These are phyloP conservation scores for Isaurus tuberculatus DNA, from an alignment of 92 coral and sea anemone genomes.

Conservation along the genomic window DNA sequence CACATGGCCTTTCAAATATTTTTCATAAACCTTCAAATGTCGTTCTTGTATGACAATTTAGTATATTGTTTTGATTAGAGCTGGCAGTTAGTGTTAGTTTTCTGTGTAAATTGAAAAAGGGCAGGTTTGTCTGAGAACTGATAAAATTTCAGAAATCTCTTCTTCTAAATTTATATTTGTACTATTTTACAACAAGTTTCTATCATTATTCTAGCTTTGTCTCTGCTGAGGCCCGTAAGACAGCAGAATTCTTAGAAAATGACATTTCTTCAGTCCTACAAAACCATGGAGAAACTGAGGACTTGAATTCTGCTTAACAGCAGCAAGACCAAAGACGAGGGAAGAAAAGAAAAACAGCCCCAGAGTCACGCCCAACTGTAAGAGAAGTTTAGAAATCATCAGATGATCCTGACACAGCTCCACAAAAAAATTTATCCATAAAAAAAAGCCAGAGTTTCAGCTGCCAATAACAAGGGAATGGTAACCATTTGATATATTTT, in stretches of 20 bases:
- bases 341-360: neutral
- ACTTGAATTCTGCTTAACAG: constrained; percentile 4
- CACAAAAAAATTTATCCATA: constrained; percentile 16
- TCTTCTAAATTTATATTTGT: neutral
- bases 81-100: neutral
- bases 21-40: neutral
- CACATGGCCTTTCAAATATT: neutral
- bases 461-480: constrained; percentile 32
- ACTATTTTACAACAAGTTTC: neutral
- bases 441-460: constrained; percentile 19
- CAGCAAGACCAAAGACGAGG: constrained; percentile 12
- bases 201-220: neutral
- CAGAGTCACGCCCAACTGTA: neutral
- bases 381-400: neutral
- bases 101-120: neutral
- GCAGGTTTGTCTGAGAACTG: neutral
- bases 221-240: no score
- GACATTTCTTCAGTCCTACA: constrained; percentile 1
- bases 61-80: neutral
- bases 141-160: neutral
- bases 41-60: neutral
- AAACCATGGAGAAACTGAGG: neutral
- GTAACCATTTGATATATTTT: constrained; percentile 28
- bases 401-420: constrained; percentile 1
- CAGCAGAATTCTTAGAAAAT: no score